Conservation (phyloP, 1,140 invertebrate species). For the Zaprionus nigranus region DNA sequence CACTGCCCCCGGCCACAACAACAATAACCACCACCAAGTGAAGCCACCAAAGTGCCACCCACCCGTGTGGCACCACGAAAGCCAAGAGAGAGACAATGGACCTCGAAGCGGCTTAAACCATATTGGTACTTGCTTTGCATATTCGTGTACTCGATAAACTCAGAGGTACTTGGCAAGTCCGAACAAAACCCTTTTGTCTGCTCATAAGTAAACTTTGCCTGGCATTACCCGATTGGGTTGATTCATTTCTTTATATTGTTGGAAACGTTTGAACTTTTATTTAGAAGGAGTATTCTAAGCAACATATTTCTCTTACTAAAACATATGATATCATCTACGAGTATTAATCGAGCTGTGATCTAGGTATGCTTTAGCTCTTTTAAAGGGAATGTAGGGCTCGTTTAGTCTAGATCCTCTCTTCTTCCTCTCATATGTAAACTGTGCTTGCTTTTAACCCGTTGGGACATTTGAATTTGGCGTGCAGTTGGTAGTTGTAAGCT, state of each 20-base stretch:
- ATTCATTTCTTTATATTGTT: not conserved
- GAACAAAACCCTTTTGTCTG: conserved; percentile 58
- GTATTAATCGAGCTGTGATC: not conserved
- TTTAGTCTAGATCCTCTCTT: no score
- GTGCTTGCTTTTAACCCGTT: no score
- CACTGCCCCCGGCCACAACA: conserved; percentile 44
- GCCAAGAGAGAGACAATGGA: conserved; percentile 51
- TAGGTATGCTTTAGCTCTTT: not conserved
- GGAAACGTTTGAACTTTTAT: not conserved
- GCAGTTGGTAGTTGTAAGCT: no score
- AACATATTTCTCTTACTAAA: not conserved
- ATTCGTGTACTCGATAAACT: conserved; percentile 29
- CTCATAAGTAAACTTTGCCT: conserved; percentile 30
- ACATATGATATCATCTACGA: not conserved
- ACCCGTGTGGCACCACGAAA: conserved; percentile 36
- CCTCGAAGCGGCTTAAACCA: conserved; percentile 27
- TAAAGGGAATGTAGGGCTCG: conserved; percentile 19
- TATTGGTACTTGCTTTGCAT: conserved; percentile 9
- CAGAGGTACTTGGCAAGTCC: conserved; percentile 51
- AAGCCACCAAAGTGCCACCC: conserved; percentile 56
- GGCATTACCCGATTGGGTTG: conserved; percentile 25
- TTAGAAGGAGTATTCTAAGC: not conserved
- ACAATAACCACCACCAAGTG: conserved; percentile 19
- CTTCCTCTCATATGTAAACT: no score
- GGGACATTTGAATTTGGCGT: no score